Evolutionary conservation across 2,113 vertebrate species (phyloP).

Genomic region (Pelecanus crispus): DNA sequence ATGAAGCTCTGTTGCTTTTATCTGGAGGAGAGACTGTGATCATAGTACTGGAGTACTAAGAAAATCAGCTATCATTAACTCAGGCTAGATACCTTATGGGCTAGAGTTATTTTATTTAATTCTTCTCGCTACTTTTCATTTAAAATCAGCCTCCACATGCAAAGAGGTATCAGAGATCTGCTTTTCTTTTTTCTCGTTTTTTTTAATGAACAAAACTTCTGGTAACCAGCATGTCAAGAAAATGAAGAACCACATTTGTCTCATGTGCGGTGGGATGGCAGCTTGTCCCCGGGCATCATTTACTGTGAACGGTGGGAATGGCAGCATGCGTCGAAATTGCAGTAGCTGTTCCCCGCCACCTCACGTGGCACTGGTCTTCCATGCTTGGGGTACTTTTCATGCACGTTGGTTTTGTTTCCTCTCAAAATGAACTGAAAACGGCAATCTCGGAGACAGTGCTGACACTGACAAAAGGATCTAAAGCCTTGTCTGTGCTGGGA

Average conservation of each 20-base stretch:
- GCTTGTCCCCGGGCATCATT: not conserved
- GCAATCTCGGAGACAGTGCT: not conserved
- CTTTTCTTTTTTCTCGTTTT: not conserved
- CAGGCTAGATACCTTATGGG: not conserved
- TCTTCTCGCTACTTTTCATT: not conserved
- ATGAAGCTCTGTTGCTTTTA: not conserved
- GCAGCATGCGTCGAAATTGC: not conserved
- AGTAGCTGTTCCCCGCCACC: not conserved
- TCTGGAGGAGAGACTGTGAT: not conserved
- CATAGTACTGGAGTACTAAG: not conserved
- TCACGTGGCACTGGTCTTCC: not conserved
- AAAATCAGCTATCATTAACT: not conserved
- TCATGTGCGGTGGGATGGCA: not conserved
- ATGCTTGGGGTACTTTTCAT: not conserved
- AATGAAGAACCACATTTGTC: not conserved
- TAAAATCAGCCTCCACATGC: not conserved
- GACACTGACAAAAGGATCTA: not conserved
- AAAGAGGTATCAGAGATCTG: not conserved
- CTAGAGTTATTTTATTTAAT: not conserved
- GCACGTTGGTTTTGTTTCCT: not conserved
- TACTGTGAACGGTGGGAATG: not conserved
- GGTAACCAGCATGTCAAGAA: not conserved
- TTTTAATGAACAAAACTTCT: not conserved
- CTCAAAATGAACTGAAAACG: not conserved
- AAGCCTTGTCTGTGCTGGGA: not conserved